Evolutionary conservation across 2,113 vertebrate genomes (phyloP).

Genomic region (Gnathonemus echidnorhynchus): DNA sequence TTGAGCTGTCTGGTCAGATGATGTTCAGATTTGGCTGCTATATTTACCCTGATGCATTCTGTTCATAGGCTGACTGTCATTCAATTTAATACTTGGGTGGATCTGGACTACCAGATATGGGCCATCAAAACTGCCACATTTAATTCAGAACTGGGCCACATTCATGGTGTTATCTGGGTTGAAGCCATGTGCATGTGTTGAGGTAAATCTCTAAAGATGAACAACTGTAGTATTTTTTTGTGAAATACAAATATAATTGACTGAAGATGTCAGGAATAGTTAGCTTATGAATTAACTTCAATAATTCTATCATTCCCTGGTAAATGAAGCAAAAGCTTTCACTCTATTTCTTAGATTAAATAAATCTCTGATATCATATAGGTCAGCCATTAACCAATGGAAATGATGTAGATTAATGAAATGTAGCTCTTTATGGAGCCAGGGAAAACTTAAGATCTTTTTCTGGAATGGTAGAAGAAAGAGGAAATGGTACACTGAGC

Average conservation of each 20-base stretch:
- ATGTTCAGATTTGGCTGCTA: not conserved
- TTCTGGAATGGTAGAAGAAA: not conserved
- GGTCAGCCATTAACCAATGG: not conserved
- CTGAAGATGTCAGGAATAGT: not conserved
- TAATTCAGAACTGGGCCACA: slow-evolving; percentile 6
- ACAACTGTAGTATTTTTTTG: not conserved
- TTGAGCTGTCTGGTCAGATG: not conserved
- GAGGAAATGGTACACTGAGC: not conserved
- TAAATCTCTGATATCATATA: not conserved
- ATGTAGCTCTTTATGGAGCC: not conserved
- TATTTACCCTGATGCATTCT: not conserved
- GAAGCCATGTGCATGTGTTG: not conserved
- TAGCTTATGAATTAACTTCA: not conserved
- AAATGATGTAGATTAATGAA: not conserved
- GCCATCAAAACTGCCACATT: slow-evolving; percentile 9
- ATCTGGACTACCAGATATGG: slow-evolving; percentile 8
- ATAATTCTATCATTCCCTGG: not conserved
- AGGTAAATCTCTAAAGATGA: not conserved
- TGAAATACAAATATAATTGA: not conserved
- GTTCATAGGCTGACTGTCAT: not conserved
- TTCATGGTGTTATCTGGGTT: not conserved
- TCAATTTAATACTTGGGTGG: not conserved
- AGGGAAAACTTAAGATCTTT: not conserved
- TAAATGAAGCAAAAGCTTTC: not conserved
- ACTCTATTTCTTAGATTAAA: not conserved